phyloP scores from a whole-genome alignment of 1,140 invertebrate genomes.

The Antheraea pernyi region DNA sequence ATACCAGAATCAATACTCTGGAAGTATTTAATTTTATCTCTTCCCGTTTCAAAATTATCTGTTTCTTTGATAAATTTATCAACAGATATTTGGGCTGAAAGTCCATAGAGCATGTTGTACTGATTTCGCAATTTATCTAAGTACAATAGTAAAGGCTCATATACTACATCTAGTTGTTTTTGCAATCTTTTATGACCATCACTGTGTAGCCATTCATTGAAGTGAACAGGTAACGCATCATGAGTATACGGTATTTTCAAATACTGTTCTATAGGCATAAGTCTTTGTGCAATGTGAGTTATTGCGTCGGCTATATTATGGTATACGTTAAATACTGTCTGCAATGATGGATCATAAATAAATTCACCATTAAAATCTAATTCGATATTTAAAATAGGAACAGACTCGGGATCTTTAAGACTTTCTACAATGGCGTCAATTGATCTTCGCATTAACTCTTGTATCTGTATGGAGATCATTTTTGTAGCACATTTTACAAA shows the following conservation, averaged over 20 bases:
- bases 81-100: constrained; percentile 46
- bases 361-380: constrained; percentile 76
- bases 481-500: constrained; percentile 69
- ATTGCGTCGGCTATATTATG: constrained; percentile 71
- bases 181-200: constrained; percentile 65
- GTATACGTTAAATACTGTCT: constrained; percentile 67
- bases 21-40: constrained; percentile 81
- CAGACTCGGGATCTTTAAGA: constrained; percentile 52
- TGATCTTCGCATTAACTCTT: constrained; percentile 74
- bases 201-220: constrained; percentile 68
- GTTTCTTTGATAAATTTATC: constrained; percentile 53
- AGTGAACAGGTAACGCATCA: constrained; percentile 63
- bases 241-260: constrained; percentile 60
- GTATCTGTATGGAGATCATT: constrained; percentile 75
- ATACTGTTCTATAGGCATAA: constrained; percentile 76
- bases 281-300: constrained; percentile 68
- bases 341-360: constrained; percentile 66
- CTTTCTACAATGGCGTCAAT: constrained; percentile 64
- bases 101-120: constrained; percentile 64
- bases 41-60: constrained; percentile 78
- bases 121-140: constrained; percentile 53
- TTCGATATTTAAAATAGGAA: constrained; percentile 68
- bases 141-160: constrained; percentile 58
- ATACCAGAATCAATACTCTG: constrained; percentile 81
- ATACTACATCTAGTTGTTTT: constrained; percentile 59